Evolutionary conservation across 2,113 vertebrate genomes (phyloP).

Genomic region (Pedetes capensis): DNA sequence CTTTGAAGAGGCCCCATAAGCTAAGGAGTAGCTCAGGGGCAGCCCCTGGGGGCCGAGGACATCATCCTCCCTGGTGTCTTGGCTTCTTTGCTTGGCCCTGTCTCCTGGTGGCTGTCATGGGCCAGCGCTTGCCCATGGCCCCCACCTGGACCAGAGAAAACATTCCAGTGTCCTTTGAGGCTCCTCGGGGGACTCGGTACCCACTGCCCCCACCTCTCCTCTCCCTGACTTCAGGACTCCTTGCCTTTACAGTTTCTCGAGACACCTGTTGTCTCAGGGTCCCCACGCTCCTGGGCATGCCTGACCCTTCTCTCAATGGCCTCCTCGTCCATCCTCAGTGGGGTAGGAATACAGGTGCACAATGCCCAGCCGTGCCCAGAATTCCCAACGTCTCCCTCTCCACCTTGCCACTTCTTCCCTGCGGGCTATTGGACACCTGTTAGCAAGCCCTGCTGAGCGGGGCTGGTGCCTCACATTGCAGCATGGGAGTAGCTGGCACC

Average conservation of each 20-base stretch:
- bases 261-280: background rate
- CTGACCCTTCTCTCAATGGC: background rate
- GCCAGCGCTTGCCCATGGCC: background rate
- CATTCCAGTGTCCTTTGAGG: background rate
- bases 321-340: background rate
- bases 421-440: background rate
- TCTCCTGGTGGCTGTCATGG: background rate
- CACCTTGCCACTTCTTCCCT: background rate
- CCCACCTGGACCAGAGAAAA: background rate
- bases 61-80: too few species aligned
- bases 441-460: background rate
- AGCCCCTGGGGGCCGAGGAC: background rate
- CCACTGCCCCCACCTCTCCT: background rate
- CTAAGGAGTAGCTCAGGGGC: background rate
- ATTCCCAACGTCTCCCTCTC: background rate
- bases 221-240: background rate
- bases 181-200: background rate
- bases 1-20: background rate
- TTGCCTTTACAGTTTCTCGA: background rate
- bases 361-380: background rate
- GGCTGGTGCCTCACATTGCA: background rate
- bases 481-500: background rate
- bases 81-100: background rate
- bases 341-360: accelerated
- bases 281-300: background rate